Evolutionary conservation across 2,888 invertebrate species (phyloP), one percentile per base, ranked within the genome.

Genomic region (Drosophila antonietae): DNA sequence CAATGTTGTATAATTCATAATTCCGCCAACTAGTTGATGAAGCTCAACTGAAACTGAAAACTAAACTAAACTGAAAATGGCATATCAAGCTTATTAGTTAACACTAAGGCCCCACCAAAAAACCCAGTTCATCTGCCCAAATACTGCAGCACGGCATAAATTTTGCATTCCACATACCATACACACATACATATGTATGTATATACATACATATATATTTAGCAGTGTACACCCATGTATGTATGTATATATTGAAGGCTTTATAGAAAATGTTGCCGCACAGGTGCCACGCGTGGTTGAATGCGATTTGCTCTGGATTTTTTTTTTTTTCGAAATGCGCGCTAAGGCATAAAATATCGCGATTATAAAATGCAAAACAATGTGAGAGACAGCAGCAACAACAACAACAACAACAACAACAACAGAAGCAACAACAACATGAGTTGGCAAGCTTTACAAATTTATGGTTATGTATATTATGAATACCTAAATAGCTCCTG

Each of bases 301-400:
- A 51, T 76, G 62, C 78, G 73, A 73, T 73, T 64, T 44, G 62
- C 57, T 71, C 66, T 62, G 66, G 60, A 35, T 66, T 70, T 69
- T 69, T 20, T 20, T 20, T 66, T 70, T 69, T 69, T 63, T 44
- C 43, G 37, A 73, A 73, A 77, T 73, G 78, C 81, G 81, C 78
- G 77, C 56, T 52, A 78, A 80, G 69, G 78, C 78, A 78, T 76
- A 78, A 78, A 78, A 80, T 78, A 78, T 80, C 78, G 67, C 69
- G 81, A 77, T 78, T 78, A 78, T 80, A 80, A 80, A 80, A 78
- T 76, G 73, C 73, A 73, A 80, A 76, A 69, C 65, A 68, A 64
- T 73, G 66, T 57, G 51, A 47, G 52, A 60, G 56, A 64, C 43
- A 62, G n/a, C 67, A 69, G 14, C 67, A 69, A 43, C 35, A 43